phyloP scores from a whole-genome alignment of 1,140 invertebrate species.

The Helicoverpa armigera region DNA sequence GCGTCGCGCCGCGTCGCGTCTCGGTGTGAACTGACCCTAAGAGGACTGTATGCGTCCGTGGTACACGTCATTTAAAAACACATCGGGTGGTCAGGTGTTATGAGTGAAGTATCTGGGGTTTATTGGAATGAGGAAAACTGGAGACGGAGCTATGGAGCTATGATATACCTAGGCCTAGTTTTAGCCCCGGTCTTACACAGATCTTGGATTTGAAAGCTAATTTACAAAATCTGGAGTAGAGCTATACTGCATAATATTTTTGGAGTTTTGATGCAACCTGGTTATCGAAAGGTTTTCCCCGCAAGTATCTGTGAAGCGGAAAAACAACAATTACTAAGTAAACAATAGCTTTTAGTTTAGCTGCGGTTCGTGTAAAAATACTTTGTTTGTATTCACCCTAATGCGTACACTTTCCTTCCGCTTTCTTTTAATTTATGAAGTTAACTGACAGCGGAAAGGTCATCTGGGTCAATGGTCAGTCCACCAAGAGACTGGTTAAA shows the following conservation, averaged over 20 bases:
- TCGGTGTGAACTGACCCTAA: no score
- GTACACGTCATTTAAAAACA: background rate
- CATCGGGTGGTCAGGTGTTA: background rate
- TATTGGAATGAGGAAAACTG: background rate
- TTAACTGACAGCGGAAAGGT: no score
- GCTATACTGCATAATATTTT: background rate
- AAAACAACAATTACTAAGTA: conserved; percentile 25
- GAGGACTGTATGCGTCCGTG: background rate
- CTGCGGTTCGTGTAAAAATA: background rate
- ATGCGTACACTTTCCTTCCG: background rate
- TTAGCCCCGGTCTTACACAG: no score
- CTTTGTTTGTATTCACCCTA: conserved; percentile 30
- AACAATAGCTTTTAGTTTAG: conserved; percentile 30
- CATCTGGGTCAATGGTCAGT: no score
- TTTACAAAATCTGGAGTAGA: background rate
- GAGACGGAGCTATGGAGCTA: background rate
- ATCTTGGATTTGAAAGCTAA: no score
- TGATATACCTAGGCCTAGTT: no score
- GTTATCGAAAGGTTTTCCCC: background rate
- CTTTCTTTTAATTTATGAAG: background rate
- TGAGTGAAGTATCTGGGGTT: background rate
- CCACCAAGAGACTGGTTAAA: no score
- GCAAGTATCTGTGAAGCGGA: conserved; percentile 28
- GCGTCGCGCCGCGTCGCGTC: no score
- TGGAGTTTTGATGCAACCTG: no score